A percentile compares a stretch with the other conserved stretches of the same genome.
Conservation (phyloP, 2,113 vertebrate species). For the Corydoras maculifer region DNA sequence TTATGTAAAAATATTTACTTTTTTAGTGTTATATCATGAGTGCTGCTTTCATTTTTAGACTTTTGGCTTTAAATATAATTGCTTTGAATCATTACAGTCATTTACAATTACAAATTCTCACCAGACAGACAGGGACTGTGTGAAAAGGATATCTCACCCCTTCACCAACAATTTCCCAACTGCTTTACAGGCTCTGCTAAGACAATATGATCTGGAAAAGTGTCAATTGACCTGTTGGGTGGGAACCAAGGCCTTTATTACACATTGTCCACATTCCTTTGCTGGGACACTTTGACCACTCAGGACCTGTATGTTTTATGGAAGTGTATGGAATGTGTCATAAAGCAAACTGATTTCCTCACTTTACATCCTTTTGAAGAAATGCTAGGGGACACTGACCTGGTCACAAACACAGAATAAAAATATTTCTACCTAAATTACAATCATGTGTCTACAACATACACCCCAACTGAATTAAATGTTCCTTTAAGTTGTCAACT, state of each 20-base stretch:
- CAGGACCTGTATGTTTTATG: conserved; percentile 6
- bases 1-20: conserved; percentile 23
- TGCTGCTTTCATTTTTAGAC: conserved; percentile 14
- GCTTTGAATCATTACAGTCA: too few species aligned
- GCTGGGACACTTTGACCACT: background rate
- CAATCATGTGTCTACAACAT: too few species aligned
- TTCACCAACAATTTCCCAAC: conserved; percentile 21
- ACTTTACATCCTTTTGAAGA: background rate
- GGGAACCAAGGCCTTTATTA: conserved; percentile 39
- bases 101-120: too few species aligned
- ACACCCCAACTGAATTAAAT: too few species aligned
- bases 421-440: too few species aligned
- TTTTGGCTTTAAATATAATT: background rate
- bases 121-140: background rate
- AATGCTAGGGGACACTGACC: background rate
- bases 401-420: background rate
- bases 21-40: conserved; percentile 13
- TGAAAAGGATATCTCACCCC: conserved; percentile 26
- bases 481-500: too few species aligned
- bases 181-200: conserved; percentile 5
- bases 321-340: conserved; percentile 27
- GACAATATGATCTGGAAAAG: conserved; percentile 33
- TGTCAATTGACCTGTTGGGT: conserved; percentile 38
- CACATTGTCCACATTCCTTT: conserved; percentile 41
- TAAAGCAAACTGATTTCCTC: conserved; percentile 6